Percentiles rank a stretch among this genome's conserved stretches.
phyloP scores from a whole-genome alignment of 2,113 vertebrate species.

The Solea solea region DNA sequence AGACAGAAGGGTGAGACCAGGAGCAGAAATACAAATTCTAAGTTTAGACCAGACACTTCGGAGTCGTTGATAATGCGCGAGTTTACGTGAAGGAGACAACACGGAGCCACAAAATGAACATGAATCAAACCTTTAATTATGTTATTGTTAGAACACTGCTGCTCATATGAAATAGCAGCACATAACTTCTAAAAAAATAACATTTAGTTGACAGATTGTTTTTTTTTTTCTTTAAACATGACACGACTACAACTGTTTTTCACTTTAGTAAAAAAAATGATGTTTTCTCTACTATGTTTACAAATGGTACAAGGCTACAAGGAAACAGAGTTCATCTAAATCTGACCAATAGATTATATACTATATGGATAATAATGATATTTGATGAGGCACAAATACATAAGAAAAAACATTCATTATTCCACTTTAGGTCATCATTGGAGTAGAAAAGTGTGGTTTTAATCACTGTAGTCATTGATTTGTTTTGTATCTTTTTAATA shows the following conservation, averaged over 20 bases:
- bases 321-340: constrained; percentile 17
- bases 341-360: constrained; percentile 3
- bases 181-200: constrained; percentile 38
- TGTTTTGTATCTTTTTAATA: too few species aligned
- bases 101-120: constrained; percentile 14
- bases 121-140: constrained; percentile 49
- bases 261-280: constrained; percentile 22
- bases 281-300: constrained; percentile 8
- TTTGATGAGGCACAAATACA: constrained; percentile 12
- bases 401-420: not conserved
- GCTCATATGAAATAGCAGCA: constrained; percentile 56
- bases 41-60: too few species aligned
- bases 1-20: too few species aligned
- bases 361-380: not conserved
- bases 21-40: too few species aligned
- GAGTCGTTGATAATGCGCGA: too few species aligned
- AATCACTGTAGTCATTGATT: too few species aligned
- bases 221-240: constrained; percentile 10
- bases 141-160: constrained; percentile 58
- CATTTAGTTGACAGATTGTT: constrained; percentile 30
- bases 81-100: not conserved
- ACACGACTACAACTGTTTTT: not conserved
- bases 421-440: not conserved
- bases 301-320: constrained; percentile 9
- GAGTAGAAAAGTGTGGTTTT: too few species aligned